Percentiles rank a stretch among this genome's conserved stretches.
Evolutionary conservation across 2,888 invertebrate genomes (phyloP).

Genomic region (Drosophila kuntzei): DNA sequence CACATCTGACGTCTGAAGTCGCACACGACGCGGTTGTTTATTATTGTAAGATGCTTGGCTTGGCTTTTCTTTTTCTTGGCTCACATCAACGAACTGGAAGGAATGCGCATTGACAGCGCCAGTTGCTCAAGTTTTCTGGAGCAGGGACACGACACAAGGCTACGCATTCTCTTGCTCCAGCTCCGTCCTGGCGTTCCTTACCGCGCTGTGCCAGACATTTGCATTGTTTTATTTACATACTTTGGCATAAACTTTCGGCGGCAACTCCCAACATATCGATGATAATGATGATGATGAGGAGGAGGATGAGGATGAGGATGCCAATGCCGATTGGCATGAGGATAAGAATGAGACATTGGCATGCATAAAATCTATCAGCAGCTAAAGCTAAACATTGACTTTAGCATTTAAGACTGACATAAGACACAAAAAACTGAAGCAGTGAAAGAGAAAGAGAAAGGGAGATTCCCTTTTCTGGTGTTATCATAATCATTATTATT

Average conservation of each 20-base stretch:
- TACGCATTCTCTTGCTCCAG: constrained; percentile 28
- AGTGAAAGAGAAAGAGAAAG: not conserved
- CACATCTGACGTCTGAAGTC: constrained; percentile 60
- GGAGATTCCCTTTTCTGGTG: constrained; percentile 18
- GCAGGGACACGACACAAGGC: constrained; percentile 10
- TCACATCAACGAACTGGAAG: constrained; percentile 80
- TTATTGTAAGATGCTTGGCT: constrained; percentile 77
- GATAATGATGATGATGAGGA: constrained; percentile 23
- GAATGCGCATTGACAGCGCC: constrained; percentile 76
- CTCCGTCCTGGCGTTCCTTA: constrained; percentile 19
- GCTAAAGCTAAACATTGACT: constrained; percentile 59
- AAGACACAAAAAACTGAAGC: not conserved
- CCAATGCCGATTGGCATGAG: not conserved
- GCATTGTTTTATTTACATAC: constrained; percentile 80
- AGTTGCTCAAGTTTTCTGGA: constrained; percentile 41
- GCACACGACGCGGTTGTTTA: constrained; percentile 71
- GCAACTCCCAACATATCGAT: constrained; percentile 48
- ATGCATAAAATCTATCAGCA: constrained; percentile 66
- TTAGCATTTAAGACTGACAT: constrained; percentile 61
- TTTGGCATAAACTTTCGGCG: constrained; percentile 54
- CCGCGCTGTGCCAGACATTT: constrained; percentile 58
- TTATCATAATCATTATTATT: constrained; percentile 47
- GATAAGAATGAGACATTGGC: constrained; percentile 33
- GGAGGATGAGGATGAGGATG: constrained; percentile 17
- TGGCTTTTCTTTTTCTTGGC: constrained; percentile 41